phyloP scores from a whole-genome alignment of 1,140 invertebrate species.

The Linepithema humile region DNA sequence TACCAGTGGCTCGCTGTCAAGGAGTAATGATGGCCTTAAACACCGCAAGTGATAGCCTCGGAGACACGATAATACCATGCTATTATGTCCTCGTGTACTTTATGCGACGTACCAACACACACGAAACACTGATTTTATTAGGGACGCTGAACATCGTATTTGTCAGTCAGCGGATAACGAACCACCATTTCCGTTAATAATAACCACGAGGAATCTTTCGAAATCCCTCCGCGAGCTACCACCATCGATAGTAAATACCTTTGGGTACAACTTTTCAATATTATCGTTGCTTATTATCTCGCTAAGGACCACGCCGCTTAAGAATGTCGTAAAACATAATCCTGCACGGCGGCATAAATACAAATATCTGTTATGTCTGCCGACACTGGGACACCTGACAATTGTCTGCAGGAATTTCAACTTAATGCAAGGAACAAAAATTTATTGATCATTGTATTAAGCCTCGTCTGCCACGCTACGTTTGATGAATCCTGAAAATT shows the following conservation, averaged over 20 bases:
- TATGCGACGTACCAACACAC: conserved; percentile 63
- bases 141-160: conserved; percentile 41
- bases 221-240: background rate
- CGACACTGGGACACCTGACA: conserved; percentile 8
- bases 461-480: background rate
- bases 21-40: conserved; percentile 72
- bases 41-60: conserved; percentile 67
- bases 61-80: conserved; percentile 69
- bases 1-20: conserved; percentile 67
- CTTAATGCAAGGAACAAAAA: background rate
- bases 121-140: conserved; percentile 58
- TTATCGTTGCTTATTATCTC: conserved; percentile 36
- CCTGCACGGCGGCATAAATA: conserved; percentile 16
- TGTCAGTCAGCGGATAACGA: conserved; percentile 56
- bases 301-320: background rate
- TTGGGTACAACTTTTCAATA: conserved; percentile 33
- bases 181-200: conserved; percentile 51
- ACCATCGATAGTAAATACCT: background rate
- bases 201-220: background rate
- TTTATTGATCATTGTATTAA: background rate
- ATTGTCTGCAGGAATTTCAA: conserved; percentile 1
- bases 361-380: conserved; percentile 10
- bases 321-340: conserved; percentile 41
- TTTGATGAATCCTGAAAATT: background rate
- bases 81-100: conserved; percentile 67